Base-by-base conservation (phyloP, 2,113 vertebrate species). In the Phrynosoma platyrhinos region DNA sequence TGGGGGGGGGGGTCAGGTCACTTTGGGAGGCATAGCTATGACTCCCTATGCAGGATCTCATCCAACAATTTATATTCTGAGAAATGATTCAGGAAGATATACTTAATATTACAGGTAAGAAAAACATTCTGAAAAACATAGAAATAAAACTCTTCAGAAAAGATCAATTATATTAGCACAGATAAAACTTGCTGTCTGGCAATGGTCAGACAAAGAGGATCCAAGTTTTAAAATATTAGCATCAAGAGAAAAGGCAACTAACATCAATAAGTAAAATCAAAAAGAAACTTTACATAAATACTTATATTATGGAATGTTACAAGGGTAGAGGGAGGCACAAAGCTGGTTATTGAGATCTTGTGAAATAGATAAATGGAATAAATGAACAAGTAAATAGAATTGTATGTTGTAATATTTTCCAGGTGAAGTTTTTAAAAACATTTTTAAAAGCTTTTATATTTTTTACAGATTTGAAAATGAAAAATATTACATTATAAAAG, bases 161-260 rank as follows among this genome's bases (percentile, higher is more conserved):
- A 62, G 86, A 68, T 74, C 74, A 6, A 75, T 83, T 84, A 88
- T 79, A 85, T 75, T 77, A 79, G 92, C 80, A 30, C 40, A 90
- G 87, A 89, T 92, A 89, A 83, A 89, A 90, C 89, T 84, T 88
- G 89, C 27, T 62, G 75, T 84, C n/a, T 74, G n/a, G n/a, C 36
- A 79, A 47, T 87, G 85, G 30, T 0, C 36, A 47, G 30, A 42
- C 83, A 83, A 64, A 30, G 9, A 62, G n/a, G 88, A 90, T 84
- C 89, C 85, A 89, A 86, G 87, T 58, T 90, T 81, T 82, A 87
- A 68, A 88, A 88, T 71, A 82, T 47, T 75, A 80, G 47, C 40
- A 84, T 90, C 77, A 90, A 88, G 85, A 82, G 53, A 90, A 76
- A 66, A 85, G 71, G 30, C 18, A 79, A 80, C 32, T 82, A 1